Conservation (phyloP, 2,888 invertebrate species). For the Eupithecia centaureata region DNA sequence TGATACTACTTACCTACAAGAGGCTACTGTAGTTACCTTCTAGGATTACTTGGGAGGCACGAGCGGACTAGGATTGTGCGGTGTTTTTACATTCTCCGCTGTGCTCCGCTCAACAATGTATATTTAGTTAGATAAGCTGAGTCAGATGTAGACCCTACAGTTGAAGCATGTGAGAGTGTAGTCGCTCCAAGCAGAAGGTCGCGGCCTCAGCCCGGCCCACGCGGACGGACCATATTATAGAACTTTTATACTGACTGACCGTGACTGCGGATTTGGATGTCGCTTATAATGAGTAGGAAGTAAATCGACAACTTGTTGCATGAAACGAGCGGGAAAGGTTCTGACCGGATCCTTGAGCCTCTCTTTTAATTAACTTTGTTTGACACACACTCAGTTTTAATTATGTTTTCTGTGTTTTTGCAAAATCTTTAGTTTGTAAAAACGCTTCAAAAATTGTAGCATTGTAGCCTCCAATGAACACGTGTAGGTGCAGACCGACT, state of each 20-base stretch:
- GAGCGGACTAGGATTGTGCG: background rate
- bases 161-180: background rate
- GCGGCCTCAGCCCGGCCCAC: constrained; percentile 24
- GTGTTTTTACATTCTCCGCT: background rate
- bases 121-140: background rate
- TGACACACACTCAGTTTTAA: background rate
- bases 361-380: background rate
- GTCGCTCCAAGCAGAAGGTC: constrained; percentile 39
- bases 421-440: too few relatives aligned
- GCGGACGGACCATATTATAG: background rate
- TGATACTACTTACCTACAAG: background rate
- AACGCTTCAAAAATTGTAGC: too few relatives aligned
- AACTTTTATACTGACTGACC: constrained; percentile 6
- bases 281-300: constrained; percentile 2
- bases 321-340: background rate
- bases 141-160: background rate
- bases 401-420: too few relatives aligned
- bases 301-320: background rate
- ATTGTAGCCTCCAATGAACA: too few relatives aligned
- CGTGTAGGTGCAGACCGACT: too few relatives aligned
- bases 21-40: background rate
- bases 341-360: background rate
- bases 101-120: background rate
- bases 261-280: background rate
- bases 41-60: background rate